Evolutionary conservation across 2,888 invertebrate species (phyloP).

Genomic region (Bombyx huttoni): DNA sequence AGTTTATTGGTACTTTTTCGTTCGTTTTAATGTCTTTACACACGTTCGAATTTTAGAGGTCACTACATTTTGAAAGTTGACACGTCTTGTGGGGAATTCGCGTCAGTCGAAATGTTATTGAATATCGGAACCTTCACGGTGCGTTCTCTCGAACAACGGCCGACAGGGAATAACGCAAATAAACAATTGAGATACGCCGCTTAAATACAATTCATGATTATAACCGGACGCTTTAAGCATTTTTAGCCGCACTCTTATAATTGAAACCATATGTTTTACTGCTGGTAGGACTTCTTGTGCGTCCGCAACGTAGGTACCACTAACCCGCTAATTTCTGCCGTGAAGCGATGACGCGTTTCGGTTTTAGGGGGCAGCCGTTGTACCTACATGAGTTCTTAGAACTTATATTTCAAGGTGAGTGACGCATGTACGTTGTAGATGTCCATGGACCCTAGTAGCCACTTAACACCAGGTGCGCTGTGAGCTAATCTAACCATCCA

Average conservation of each 20-base stretch:
- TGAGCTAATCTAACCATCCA: too few species aligned
- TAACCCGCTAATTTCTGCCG: too few species aligned
- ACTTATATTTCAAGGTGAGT: too few species aligned
- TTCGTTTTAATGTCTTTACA: constrained; percentile 19
- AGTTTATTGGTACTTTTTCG: constrained; percentile 73
- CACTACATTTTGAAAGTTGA: constrained; percentile 55
- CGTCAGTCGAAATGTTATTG: constrained; percentile 22
- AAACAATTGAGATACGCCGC: constrained; percentile 38
- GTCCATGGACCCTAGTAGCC: too few species aligned
- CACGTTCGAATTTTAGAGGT: constrained; percentile 61
- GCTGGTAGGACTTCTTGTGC: too few species aligned
- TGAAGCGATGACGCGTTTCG: too few species aligned
- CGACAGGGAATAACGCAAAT: constrained; percentile 21
- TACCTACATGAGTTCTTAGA: too few species aligned
- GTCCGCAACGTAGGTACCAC: too few species aligned
- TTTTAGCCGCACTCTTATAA: constrained; percentile 8
- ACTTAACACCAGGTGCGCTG: too few species aligned
- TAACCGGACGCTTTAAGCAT: constrained; percentile 41
- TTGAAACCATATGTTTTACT: too few species aligned
- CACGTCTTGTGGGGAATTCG: constrained; percentile 36
- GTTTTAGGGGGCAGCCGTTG: too few species aligned
- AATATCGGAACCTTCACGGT: constrained; percentile 42
- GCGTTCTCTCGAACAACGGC: constrained; percentile 33
- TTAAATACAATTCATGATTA: constrained; percentile 47
- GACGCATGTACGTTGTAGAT: too few species aligned